These are phyloP conservation scores for Taphrorychus bicolor DNA, from an alignment of 2,888 invertebrate species.

Conservation along the genomic window DNA sequence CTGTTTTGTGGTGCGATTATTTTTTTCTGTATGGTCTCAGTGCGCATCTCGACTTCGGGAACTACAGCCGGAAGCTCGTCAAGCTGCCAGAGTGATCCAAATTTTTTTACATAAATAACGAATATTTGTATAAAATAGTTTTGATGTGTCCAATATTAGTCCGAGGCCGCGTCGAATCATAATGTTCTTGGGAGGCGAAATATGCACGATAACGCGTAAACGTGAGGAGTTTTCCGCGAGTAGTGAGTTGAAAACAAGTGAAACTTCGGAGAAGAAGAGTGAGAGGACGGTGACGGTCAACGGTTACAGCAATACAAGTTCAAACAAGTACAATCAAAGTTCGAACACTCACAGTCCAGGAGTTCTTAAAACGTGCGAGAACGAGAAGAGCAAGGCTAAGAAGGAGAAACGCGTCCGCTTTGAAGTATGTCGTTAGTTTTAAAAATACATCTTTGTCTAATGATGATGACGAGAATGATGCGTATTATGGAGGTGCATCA, in stretches of 20 bases:
- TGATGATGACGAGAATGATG: not conserved
- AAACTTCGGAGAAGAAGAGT: not conserved
- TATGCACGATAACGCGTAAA: conserved; percentile 49
- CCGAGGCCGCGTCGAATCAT: too few species aligned
- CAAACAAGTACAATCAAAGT: not conserved
- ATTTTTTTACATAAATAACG: not conserved
- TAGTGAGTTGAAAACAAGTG: not conserved
- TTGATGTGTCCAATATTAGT: too few species aligned
- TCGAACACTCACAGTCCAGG: not conserved
- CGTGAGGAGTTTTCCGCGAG: conserved; percentile 10
- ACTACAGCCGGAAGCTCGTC: not conserved
- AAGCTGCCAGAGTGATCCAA: conserved; percentile 16
- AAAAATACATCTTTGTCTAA: conserved; percentile 21
- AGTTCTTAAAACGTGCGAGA: conserved; percentile 6
- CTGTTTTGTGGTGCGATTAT: not conserved
- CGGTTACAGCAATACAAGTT: conserved; percentile 11
- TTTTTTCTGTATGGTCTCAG: conserved; percentile 11
- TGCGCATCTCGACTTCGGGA: conserved; percentile 18
- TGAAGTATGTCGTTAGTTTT: conserved; percentile 51
- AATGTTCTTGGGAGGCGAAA: conserved; percentile 57
- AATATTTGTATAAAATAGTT: too few species aligned
- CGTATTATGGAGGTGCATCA: conserved; percentile 21
- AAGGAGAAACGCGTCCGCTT: conserved; percentile 56
- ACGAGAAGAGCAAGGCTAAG: conserved; percentile 31
- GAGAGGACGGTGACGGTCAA: not conserved